Conservation (phyloP, 2,113 vertebrate genomes). For the Mola mola region DNA sequence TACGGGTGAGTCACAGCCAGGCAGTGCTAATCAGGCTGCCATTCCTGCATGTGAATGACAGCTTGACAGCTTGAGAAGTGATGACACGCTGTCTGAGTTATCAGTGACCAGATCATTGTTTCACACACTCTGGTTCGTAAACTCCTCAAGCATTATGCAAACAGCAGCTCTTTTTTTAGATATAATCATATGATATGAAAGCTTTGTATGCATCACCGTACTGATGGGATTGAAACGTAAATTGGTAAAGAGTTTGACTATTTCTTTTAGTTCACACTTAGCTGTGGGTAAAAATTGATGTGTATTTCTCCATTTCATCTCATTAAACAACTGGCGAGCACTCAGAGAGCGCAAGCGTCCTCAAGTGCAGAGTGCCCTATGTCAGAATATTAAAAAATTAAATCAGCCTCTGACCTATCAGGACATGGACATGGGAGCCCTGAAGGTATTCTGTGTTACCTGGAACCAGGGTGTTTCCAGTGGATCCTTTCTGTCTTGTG, state of each 20-base stretch:
- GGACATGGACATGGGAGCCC: too few relatives aligned
- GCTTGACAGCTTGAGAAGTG: slow-evolving; percentile 33
- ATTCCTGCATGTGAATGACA: slow-evolving; percentile 41
- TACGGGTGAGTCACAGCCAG: slow-evolving; percentile 86
- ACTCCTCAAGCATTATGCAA: slow-evolving; percentile 14
- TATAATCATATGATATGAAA: neutral
- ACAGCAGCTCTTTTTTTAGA: neutral
- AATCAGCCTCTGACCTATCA: neutral
- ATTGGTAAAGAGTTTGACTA: too few relatives aligned
- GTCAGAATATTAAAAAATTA: too few relatives aligned
- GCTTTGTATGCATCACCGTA: neutral
- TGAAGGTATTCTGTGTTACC: too few relatives aligned
- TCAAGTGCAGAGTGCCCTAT: neutral
- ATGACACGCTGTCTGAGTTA: slow-evolving; percentile 35
- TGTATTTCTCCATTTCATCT: too few relatives aligned
- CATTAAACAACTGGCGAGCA: too few relatives aligned
- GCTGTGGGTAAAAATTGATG: too few relatives aligned
- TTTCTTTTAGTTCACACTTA: too few relatives aligned
- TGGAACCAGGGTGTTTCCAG: too few relatives aligned
- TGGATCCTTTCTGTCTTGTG: too few relatives aligned
- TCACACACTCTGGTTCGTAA: slow-evolving; percentile 22
- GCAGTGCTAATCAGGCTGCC: slow-evolving; percentile 33
- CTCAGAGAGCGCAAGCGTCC: too few relatives aligned
- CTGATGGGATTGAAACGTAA: too few relatives aligned
- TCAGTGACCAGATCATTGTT: slow-evolving; percentile 20